These are phyloP conservation scores for Chlorodrepanis virens DNA, from an alignment of 2,113 vertebrate genomes.

Conservation along the genomic window DNA sequence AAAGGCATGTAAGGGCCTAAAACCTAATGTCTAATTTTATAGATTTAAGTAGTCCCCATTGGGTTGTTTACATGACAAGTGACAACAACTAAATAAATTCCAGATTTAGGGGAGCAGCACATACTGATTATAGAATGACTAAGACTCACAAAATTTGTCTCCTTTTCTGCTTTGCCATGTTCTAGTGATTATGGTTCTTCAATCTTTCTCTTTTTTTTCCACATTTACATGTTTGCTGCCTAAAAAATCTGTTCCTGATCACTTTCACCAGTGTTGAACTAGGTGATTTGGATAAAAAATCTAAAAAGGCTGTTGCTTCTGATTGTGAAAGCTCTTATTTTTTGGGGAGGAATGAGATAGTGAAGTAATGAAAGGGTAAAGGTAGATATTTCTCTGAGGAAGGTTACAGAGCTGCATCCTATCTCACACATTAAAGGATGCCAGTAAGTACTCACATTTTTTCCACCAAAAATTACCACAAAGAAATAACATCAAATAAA, in stretches of 20 bases:
- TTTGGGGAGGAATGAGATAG: not conserved
- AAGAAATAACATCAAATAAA: not conserved
- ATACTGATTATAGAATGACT: not conserved
- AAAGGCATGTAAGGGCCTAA: not conserved
- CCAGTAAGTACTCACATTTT: not conserved
- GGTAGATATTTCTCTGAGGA: not conserved
- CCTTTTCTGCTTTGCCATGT: not conserved
- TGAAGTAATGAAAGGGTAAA: not conserved
- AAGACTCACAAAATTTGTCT: not conserved
- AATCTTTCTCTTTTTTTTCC: not conserved
- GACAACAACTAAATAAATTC: slow-evolving; percentile 48
- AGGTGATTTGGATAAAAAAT: not conserved
- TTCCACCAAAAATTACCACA: not conserved
- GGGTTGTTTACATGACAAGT: slow-evolving; percentile 49
- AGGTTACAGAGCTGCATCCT: not conserved
- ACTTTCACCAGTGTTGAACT: not conserved
- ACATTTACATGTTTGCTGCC: not conserved
- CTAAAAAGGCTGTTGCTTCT: not conserved
- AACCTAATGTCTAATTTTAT: slow-evolving; percentile 26
- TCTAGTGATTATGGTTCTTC: not conserved
- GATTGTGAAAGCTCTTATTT: not conserved
- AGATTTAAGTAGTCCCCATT: slow-evolving; percentile 37
- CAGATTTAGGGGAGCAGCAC: slow-evolving; percentile 23
- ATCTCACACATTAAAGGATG: not conserved
- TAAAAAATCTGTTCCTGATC: not conserved